Evolutionary conservation across 1,140 invertebrate genomes (phyloP), one percentile per base, ranked within the genome.

Genomic region (Pentalonia nigronervosa): DNA sequence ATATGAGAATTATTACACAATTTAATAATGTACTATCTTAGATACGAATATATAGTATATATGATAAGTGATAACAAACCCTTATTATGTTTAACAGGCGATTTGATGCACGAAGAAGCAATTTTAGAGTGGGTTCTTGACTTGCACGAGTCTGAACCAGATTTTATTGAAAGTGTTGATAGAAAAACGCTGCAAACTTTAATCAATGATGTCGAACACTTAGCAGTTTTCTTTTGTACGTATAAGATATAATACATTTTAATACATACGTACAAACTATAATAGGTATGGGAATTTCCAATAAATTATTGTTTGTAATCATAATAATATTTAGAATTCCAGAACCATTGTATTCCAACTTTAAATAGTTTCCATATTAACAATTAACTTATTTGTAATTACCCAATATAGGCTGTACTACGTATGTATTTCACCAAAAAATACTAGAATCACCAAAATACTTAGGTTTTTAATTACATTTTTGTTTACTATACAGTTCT

Each of bases 181-280:
- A 96, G 97, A 90, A 98, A 98, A 95, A 99, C 98, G 81, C 95
- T 99, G 90, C 97, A 98, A 95, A 97, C 98, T 94, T 95, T 99
- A 11, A 98, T 99, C 94, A 97, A 98, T 95, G 98, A 98, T 94
- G 97, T 98, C 47, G 98, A 98, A 95, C 97, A 98, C 96, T 96
- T 99, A 90, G 98, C 98, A 93, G 98, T 99, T 76, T 98, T 98
- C 95, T 99, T 99, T 96, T 99, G 98, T 98, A 96, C 97, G 97
- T 96, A 94, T 93, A 47, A 86, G n/a, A 86, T 86, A 30, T 47
- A 47, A 47, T 14, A 25, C 6, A 47, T 47, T 47, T 86, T 11
- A 86, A 47, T 86, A 86, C 60, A 17, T n/a, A 6, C 60, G 9
- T 67, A 53, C 11, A n/a, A n/a, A 14, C 4, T 67, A 76, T 76